Percentiles rank a stretch among this genome's conserved stretches.
These are phyloP conservation scores for Porites lobata DNA, from an alignment of 92 coral and sea anemone genomes.

Conservation along the genomic window DNA sequence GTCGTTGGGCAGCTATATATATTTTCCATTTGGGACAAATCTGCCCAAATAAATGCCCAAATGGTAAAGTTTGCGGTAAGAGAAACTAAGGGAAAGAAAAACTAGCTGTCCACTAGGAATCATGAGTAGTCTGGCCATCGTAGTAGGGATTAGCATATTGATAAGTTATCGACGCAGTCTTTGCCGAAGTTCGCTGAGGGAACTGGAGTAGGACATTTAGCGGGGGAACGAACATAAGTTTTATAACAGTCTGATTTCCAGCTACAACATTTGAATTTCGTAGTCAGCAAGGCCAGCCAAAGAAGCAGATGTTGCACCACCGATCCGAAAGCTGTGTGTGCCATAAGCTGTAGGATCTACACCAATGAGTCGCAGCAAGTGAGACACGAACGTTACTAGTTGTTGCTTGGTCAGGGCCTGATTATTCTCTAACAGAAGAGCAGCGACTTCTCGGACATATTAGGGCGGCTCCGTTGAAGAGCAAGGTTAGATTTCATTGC, in stretches of 20 bases:
- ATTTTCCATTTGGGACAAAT: conserved; percentile 11
- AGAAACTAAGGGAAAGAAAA: neutral
- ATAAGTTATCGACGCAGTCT: conserved; percentile 16
- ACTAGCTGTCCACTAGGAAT: conserved; percentile 14
- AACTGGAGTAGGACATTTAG: conserved; percentile 35
- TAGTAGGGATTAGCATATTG: conserved; percentile 41
- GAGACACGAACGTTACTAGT: conserved; percentile 4
- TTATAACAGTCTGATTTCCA: neutral
- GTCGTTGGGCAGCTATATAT: conserved; percentile 16
- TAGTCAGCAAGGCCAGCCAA: neutral
- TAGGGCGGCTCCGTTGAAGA: no score
- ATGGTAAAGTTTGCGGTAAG: neutral
- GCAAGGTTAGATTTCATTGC: no score
- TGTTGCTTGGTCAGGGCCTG: neutral
- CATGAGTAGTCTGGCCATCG: neutral
- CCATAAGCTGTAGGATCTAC: conserved; percentile 13
- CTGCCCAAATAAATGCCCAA: conserved; percentile 3
- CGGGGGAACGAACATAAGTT: conserved; percentile 21
- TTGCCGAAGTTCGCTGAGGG: neutral
- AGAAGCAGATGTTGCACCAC: neutral
- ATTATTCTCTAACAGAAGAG: conserved; percentile 26
- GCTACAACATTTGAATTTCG: neutral
- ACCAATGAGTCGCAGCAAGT: conserved; percentile 27
- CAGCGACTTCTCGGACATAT: neutral
- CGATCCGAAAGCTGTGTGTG: conserved; percentile 19